phyloP scores from a whole-genome alignment of 2,888 invertebrate genomes.

The Nudaria mundana region DNA sequence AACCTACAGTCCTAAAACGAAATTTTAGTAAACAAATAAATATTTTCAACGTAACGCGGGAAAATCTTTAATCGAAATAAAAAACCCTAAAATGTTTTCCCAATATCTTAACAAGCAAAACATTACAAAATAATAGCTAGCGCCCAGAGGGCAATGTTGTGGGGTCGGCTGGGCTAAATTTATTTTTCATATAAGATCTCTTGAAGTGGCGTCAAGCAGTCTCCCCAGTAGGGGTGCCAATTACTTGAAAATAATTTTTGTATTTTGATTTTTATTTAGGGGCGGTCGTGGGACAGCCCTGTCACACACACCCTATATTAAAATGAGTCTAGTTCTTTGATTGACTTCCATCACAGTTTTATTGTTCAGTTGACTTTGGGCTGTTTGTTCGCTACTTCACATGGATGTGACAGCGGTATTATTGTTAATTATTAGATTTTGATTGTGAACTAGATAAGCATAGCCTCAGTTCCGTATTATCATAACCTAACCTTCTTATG shows the following conservation, averaged over 20 bases:
- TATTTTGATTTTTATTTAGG: conserved; percentile 78
- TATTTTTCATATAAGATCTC: conserved; percentile 75
- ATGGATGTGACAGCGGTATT: conserved; percentile 9
- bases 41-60: too few species aligned
- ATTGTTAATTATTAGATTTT: too few species aligned
- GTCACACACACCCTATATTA: conserved; percentile 76
- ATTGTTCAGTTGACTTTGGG: conserved; percentile 11
- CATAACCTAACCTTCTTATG: too few species aligned
- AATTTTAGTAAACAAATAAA: too few species aligned
- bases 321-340: conserved; percentile 63
- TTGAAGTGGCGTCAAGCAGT: conserved; percentile 72
- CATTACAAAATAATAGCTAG: conserved; percentile 67
- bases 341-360: conserved; percentile 48
- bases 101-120: conserved; percentile 53
- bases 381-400: conserved; percentile 49
- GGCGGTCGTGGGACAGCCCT: conserved; percentile 78
- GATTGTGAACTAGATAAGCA: too few species aligned
- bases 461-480: too few species aligned
- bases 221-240: conserved; percentile 75
- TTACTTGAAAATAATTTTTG: conserved; percentile 76
- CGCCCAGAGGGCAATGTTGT: conserved; percentile 49
- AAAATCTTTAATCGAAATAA: too few species aligned
- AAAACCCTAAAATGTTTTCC: conserved; percentile 36
- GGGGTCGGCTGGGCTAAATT: conserved; percentile 50
- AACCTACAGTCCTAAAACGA: too few species aligned